phyloP scores from a whole-genome alignment of 2,797 vertebrate genomes.

The Hylomyscus alleni region DNA sequence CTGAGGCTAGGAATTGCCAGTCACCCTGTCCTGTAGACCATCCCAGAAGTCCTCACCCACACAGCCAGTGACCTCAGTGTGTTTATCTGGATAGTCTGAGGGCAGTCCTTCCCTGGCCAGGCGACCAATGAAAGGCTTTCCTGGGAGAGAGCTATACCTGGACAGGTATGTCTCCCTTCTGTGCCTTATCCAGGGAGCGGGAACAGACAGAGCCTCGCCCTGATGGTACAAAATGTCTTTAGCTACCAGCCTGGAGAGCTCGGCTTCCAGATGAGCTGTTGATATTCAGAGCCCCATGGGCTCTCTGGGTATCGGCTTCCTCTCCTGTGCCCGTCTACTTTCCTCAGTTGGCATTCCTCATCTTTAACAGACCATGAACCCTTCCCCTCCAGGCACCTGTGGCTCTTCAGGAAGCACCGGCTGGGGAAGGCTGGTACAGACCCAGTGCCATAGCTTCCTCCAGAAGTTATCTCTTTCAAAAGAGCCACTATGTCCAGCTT shows the following conservation, averaged over 20 bases:
- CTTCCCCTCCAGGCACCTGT: neutral
- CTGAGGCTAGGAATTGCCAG: neutral
- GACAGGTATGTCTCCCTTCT: neutral
- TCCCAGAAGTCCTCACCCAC: neutral
- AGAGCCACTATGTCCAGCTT: neutral
- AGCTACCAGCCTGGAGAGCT: fast-evolving
- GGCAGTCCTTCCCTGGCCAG: neutral
- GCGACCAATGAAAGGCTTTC: neutral
- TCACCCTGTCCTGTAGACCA: neutral
- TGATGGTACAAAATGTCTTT: neutral
- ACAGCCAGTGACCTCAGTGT: neutral
- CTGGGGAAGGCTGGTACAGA: neutral
- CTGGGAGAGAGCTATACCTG: fast-evolving
- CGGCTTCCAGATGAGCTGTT: neutral
- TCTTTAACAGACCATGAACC: neutral
- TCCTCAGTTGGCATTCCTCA: neutral
- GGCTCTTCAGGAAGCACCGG: neutral
- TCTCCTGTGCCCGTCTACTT: neutral
- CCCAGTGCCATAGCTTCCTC: neutral
- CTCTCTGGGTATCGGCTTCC: neutral
- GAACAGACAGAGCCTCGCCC: fast-evolving
- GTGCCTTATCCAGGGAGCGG: neutral
- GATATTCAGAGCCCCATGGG: fast-evolving
- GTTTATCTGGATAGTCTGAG: neutral
- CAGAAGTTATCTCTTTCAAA: neutral